These are phyloP conservation scores for Brachyrhaphis roseni DNA, from an alignment of 2,797 vertebrate genomes.

Conservation along the genomic window DNA sequence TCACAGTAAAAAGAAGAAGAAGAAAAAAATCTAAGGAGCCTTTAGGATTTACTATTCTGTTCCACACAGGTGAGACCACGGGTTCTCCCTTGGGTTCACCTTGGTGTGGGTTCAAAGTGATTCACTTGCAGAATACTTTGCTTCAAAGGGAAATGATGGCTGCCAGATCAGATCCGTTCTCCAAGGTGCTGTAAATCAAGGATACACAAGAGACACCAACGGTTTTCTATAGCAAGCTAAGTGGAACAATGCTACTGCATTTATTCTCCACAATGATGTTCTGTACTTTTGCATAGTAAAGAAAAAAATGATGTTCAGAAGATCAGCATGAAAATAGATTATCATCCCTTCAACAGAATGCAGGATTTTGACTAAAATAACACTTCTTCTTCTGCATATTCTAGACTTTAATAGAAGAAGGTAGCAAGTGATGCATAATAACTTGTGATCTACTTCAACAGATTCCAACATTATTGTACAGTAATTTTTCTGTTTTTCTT, in stretches of 20 bases:
- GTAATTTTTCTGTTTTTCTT: background rate
- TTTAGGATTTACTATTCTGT: conserved; percentile 80
- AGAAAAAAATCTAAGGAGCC: conserved; percentile 43
- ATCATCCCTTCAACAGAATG: background rate
- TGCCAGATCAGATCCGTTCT: conserved; percentile 79
- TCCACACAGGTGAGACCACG: conserved; percentile 67
- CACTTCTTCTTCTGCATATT: conserved; percentile 50
- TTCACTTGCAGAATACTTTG: conserved; percentile 70
- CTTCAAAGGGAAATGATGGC: conserved; percentile 80
- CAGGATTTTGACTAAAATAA: conserved; percentile 57
- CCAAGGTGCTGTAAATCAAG: conserved; percentile 80
- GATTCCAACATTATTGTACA: background rate
- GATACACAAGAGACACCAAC: conserved; percentile 73
- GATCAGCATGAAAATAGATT: conserved; percentile 56
- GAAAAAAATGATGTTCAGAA: conserved; percentile 71
- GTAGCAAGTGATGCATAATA: conserved; percentile 44
- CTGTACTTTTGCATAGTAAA: conserved; percentile 75
- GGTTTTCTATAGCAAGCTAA: conserved; percentile 53
- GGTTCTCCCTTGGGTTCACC: conserved; percentile 66
- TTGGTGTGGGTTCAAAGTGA: conserved; percentile 81
- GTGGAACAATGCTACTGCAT: conserved; percentile 75
- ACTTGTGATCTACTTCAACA: conserved; percentile 5
- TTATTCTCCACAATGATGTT: conserved; percentile 73
- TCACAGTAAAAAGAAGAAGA: conserved; percentile 42
- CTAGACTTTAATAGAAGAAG: conserved; percentile 28